Evolutionary conservation across 2,113 vertebrate species (phyloP), one percentile per base, ranked within the genome.

Genomic region (Actinemys pallida): DNA sequence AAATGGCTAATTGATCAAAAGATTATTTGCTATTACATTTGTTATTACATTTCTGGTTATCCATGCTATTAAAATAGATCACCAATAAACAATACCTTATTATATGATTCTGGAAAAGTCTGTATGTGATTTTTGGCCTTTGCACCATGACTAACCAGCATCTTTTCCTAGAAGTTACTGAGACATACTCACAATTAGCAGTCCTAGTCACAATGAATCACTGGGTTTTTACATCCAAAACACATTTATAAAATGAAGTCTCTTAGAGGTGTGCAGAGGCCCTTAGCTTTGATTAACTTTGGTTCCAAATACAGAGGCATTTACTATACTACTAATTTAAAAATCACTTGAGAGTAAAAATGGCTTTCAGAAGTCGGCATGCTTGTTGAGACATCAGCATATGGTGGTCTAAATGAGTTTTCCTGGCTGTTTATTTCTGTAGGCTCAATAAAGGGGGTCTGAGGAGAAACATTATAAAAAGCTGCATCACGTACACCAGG

Each of bases 251-350:
- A 76, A 76, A 76, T 45, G 49, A 12, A 49, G 54, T 19, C 10
- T 92, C 90, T 84, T 54, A n/a, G 49, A 87, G 39, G 4, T 39
- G n/a, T 24, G 25, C 7, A 81, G 22, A 80, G 14, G 39, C 27
- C 6, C 76, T 91, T 59, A 19, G 1, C n/a, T 72, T 72, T 39
- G 57, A 87, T 93, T 69, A 35, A 56, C 79, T 93, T 93, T 93
- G 42, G 35, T 78, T 93, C 81, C 47, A 88, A 47, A 5, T 83
- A n/a, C 10, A 69, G 53, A 85, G 2, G 1, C 8, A 0, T 83
- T 91, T 92, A 57, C 20, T 8, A 47, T 45, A 72, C 59, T 56
- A 31, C 8, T 53, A 24, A 84, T 2, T 35, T 59, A 86, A 89
- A 90, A 10, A 27, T 16, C 27, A 20, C 50, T 49, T 45, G 39